These are phyloP conservation scores for Danio aesculapii DNA, from an alignment of 2,797 vertebrate species.

Conservation along the genomic window DNA sequence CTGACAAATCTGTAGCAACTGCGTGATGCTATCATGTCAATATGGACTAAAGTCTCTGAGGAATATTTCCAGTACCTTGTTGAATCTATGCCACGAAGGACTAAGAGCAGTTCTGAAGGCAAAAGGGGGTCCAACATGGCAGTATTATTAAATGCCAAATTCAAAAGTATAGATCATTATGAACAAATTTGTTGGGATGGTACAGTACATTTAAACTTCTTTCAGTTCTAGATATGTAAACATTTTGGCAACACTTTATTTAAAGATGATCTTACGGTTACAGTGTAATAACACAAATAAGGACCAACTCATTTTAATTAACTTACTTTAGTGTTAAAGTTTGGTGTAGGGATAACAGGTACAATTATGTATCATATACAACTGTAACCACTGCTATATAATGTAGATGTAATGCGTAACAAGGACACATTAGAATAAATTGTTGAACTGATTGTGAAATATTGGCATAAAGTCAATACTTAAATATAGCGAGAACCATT, in stretches of 20 bases:
- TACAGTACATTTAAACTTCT: not conserved
- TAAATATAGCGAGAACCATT: not conserved
- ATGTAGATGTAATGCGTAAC: not conserved
- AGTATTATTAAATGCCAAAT: too few species aligned
- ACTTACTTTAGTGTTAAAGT: not conserved
- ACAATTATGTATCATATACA: not conserved
- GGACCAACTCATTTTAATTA: not conserved
- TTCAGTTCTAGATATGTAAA: not conserved
- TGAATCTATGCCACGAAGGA: too few species aligned
- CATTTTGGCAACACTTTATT: not conserved
- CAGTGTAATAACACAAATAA: not conserved
- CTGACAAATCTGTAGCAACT: too few species aligned
- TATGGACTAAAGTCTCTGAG: too few species aligned
- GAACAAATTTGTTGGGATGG: not conserved
- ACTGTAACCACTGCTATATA: not conserved
- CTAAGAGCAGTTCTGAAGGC: too few species aligned
- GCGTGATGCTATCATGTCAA: too few species aligned
- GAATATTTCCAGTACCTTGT: too few species aligned
- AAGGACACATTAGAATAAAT: too few species aligned
- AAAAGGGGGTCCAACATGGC: too few species aligned
- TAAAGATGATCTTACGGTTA: not conserved
- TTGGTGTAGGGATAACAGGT: not conserved
- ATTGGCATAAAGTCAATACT: not conserved
- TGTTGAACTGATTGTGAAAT: too few species aligned
- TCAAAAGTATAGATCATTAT: not conserved